These are phyloP conservation scores for Silvanus unidentatus DNA, from an alignment of 2,888 invertebrate genomes.

Conservation along the genomic window DNA sequence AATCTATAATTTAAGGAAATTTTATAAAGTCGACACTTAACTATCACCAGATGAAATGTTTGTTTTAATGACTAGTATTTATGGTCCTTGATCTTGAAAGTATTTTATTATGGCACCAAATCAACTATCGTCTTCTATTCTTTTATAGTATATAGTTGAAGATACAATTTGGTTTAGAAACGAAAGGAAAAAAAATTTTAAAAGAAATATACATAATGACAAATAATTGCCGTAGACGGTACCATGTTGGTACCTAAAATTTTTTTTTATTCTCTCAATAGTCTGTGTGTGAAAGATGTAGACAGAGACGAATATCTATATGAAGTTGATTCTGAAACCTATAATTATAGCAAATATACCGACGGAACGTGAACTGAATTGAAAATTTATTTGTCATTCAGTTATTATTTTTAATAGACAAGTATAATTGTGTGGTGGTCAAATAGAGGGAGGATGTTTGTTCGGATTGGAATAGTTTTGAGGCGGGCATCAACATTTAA, in stretches of 20 bases:
- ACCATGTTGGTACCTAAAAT: conserved; percentile 12
- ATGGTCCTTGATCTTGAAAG: too few species aligned
- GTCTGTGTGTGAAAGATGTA: conserved; percentile 18
- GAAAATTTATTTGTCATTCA: conserved; percentile 33
- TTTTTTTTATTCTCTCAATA: conserved; percentile 25
- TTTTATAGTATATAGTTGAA: too few species aligned
- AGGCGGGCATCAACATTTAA: conserved; percentile 7
- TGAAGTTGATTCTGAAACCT: conserved; percentile 30
- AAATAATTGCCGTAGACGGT: conserved; percentile 30
- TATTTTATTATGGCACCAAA: too few species aligned
- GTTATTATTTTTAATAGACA: conserved; percentile 25
- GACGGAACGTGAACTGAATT: conserved; percentile 33
- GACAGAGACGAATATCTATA: conserved; percentile 13
- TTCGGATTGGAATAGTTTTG: conserved; percentile 1
- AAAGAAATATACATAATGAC: conserved; percentile 32
- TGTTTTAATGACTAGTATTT: too few species aligned
- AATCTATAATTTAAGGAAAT: too few species aligned
- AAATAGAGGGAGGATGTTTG: conserved; percentile 8
- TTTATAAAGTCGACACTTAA: too few species aligned
- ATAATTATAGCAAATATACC: conserved; percentile 36
- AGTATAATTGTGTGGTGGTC: background rate
- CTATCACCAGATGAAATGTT: too few species aligned
- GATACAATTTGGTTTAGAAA: too few species aligned
- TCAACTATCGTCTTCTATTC: too few species aligned
- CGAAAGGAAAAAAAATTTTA: conserved; percentile 8